Percentiles rank a stretch among this genome's conserved stretches.
Evolutionary conservation across 1,140 invertebrate species (phyloP).

Genomic region (Meloidogyne hapla): DNA sequence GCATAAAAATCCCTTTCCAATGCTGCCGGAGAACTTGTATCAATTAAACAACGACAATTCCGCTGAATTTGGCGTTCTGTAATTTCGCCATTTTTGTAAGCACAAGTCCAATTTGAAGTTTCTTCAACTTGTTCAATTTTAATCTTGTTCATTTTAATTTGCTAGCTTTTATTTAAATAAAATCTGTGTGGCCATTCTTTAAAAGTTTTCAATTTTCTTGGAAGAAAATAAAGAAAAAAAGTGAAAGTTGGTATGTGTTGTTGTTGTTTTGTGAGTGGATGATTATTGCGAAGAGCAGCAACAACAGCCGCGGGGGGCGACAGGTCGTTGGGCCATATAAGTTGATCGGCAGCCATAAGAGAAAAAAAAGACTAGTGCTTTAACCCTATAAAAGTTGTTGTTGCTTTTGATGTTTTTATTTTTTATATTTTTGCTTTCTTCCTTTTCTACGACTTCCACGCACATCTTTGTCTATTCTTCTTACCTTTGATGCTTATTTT

Average conservation of each 20-base stretch:
- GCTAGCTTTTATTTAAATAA: neutral
- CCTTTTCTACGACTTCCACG: neutral
- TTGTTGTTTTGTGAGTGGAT: neutral
- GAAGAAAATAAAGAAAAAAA: neutral
- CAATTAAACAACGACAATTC: conserved; percentile 53
- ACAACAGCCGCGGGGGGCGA: neutral
- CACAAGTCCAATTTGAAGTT: neutral
- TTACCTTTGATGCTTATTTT: neutral
- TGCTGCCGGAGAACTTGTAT: conserved; percentile 53
- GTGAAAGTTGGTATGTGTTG: neutral
- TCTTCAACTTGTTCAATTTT: neutral
- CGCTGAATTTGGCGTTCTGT: neutral
- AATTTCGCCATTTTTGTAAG: neutral
- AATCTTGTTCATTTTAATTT: neutral
- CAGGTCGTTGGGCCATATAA: neutral
- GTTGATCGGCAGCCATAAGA: neutral
- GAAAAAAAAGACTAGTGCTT: neutral
- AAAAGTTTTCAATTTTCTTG: neutral
- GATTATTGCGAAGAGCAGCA: neutral
- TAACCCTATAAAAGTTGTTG: neutral
- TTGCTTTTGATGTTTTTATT: neutral
- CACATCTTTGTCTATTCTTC: neutral
- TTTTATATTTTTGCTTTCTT: neutral
- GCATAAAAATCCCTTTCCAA: conserved; percentile 60
- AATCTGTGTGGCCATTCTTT: neutral